Conservation (phyloP, 2,113 vertebrate species). For the human region GRCh38 chr5:41939001-41939500, state of each 20-base stretch:
- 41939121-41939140: not conserved
- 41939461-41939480: slow-evolving; percentile 89
- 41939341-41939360: slow-evolving; percentile 5
- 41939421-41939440: slow-evolving; percentile 74
- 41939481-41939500: slow-evolving; percentile 84
- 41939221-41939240: not conserved
- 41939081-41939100: not conserved
- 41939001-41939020: not conserved
- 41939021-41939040: not conserved
- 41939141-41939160: not conserved
- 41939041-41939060: not conserved
- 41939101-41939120: not conserved
- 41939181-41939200: not conserved
- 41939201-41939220: not conserved
- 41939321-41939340: not conserved
- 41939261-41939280: not conserved
- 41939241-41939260: not conserved
- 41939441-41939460: slow-evolving; percentile 86
- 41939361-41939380: not conserved
- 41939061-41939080: not conserved
- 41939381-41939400: slow-evolving; percentile 34
- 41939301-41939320: not conserved
- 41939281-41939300: not conserved
- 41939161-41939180: not conserved
- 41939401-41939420: slow-evolving; percentile 15